phyloP scores from a whole-genome alignment of 2,888 invertebrate genomes.

The Lissocephala sabroskyi region DNA sequence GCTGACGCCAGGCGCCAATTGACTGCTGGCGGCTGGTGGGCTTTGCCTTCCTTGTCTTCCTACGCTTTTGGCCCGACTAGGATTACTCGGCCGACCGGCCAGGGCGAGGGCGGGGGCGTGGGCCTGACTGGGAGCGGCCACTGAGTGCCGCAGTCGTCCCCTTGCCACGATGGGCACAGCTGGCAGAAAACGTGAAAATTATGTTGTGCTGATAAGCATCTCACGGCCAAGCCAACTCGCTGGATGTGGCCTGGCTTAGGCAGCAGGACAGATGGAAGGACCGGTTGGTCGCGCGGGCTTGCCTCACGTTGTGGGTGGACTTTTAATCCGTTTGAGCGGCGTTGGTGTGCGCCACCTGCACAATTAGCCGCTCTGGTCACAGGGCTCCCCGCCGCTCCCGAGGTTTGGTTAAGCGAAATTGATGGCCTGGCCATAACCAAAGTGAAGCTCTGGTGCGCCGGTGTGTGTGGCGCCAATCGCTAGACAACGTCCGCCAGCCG shows the following conservation, averaged over 20 bases:
- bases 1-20: constrained; percentile 57
- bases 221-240: constrained; percentile 27
- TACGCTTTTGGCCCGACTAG: constrained; percentile 7
- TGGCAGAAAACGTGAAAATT: constrained; percentile 60
- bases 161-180: constrained; percentile 39
- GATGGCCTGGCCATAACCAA: constrained; percentile 26
- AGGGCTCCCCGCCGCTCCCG: constrained; percentile 16
- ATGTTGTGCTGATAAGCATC: constrained; percentile 56
- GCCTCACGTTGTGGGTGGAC: constrained; percentile 32
- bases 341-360: constrained; percentile 13
- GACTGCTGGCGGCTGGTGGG: constrained; percentile 1
- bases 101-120: background rate
- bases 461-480: constrained; percentile 15
- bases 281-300: too few species aligned
- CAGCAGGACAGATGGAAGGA: too few species aligned
- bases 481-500: constrained; percentile 1
- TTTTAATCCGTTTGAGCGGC: constrained; percentile 20
- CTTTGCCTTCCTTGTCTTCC: constrained; percentile 15
- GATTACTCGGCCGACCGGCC: constrained; percentile 9
- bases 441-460: constrained; percentile 18
- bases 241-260: too few species aligned
- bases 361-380: constrained; percentile 20
- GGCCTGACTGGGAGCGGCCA: constrained; percentile 7
- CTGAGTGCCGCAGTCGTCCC: too few species aligned
- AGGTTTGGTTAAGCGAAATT: constrained; percentile 51